Evolutionary conservation across 2,113 vertebrate species (phyloP), one percentile per base, ranked within the genome.

Genomic region (Calidris pygmaea): DNA sequence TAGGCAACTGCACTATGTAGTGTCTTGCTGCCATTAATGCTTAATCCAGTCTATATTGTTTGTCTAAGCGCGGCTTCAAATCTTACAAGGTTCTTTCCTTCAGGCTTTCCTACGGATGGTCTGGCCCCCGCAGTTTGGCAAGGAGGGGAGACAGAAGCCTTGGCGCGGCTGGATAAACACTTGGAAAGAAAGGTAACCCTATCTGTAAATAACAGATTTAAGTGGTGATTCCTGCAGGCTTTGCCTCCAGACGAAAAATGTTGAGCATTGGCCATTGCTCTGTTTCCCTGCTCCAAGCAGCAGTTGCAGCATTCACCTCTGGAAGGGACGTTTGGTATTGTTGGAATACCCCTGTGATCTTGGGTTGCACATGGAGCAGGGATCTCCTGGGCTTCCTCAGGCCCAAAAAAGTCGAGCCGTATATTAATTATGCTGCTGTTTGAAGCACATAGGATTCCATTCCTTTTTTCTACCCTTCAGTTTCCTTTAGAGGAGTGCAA

Each of bases 131-230:
- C 98, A 65, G 98, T 99, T 76, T 99, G 99, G 99, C 98, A 96
- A 48, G 99, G 99, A 95, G 99, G 99, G 20, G 99, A 99, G 95
- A 99, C 98, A 0, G 99, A 99, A 97, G 99, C 99, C 15, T 92
- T 99, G 97, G 98, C 99, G 39, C 98, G 99, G 60, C 98, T 99
- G 82, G 98, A 98, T 95, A 99, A 99, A 96, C 99, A 99, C 91
- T 97, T 99, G 96, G 99, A 99, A 96, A 98, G 98, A 96, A 99
- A 99, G 99, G 99, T 99, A 97, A 94, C 17, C 13, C 1, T 30
- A 11, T 55, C 53, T 55, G 53, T 55, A 55, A 30, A 55, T 55
- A 55, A 30, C 53, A 30, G 53, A n/a, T 24, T 89, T 70, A 62
- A 87, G n/a, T 34, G 6, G 6, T 0, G 0, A 13, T 89, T 89